Evolutionary conservation across 2,797 vertebrate species (phyloP), one percentile per base, ranked within the genome.

Genomic region (Trachurus trachurus): DNA sequence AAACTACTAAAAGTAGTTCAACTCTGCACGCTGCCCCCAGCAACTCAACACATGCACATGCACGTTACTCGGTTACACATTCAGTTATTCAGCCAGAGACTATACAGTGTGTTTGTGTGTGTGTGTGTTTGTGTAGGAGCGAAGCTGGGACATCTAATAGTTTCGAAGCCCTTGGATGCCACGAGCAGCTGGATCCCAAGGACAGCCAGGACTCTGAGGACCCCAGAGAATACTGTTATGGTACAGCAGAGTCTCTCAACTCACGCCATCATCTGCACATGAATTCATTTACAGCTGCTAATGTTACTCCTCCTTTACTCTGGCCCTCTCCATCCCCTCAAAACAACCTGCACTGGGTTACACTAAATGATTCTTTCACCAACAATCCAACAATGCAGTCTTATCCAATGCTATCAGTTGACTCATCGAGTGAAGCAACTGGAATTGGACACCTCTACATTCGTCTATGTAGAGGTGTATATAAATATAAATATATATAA

Each of bases 211-310:
- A 91, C 81, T 90, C 90, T 15, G 94, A 97, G 78, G 87, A 93
- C 84, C 89, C 83, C 0, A 56, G 84, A 78, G 94, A 95, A 63
- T 96, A 95, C 63, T 44, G 3, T 74, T 87, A 93, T 61, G 96
- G 96, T 97, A 77, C 87, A 92, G 15, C 34, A 34, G 61, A 50
- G 44, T 11, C 66, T 62, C 52, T 31, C 29, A 10, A 49, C 52
- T 61, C 62, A 15, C 34, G 21, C 50, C 19, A 50, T 83, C 75
- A 69, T 67, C 49, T 52, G 69, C 34, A 45, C 3, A 69, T 31
- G 42, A 31, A 19, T 45, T 53, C 37, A 12, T 47, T 69, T 50
- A 73, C 50, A 31, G 19, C 50, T 76, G 59, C 11, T 56, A 59
- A 13, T 61, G 42, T 71, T 29, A 40, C 34, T 21, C 49, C 26